Percentiles rank a stretch among this genome's conserved stretches.
These are phyloP conservation scores for Petrophora chlorosata DNA, from an alignment of 2,888 invertebrate species.

Conservation along the genomic window DNA sequence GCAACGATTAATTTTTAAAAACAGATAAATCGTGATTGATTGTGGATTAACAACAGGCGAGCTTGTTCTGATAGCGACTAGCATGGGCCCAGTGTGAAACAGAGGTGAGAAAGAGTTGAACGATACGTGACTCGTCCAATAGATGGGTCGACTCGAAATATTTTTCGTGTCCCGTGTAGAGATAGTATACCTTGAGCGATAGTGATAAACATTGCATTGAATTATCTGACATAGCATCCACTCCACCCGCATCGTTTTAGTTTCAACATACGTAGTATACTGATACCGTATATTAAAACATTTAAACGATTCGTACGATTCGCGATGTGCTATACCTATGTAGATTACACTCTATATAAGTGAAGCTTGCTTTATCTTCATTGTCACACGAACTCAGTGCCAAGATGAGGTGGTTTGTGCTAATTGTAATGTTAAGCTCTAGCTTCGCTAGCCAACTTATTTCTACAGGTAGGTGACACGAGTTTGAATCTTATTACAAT, in stretches of 20 bases:
- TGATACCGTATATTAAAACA: constrained; percentile 37
- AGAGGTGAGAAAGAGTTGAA: not conserved
- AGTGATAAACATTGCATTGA: constrained; percentile 25
- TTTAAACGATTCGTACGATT: constrained; percentile 43
- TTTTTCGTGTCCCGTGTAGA: constrained; percentile 3
- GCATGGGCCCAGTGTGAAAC: constrained; percentile 7
- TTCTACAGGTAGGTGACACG: constrained; percentile 54
- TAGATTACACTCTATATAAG: constrained; percentile 48
- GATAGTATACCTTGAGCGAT: constrained; percentile 10
- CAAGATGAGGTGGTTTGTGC: constrained; percentile 61
- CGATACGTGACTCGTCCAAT: constrained; percentile 1
- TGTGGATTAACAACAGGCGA: constrained; percentile 32
- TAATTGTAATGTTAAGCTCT: constrained; percentile 49
- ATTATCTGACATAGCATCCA: constrained; percentile 26
- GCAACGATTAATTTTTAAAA: constrained; percentile 2
- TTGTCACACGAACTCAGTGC: constrained; percentile 25
- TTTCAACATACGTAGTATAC: constrained; percentile 26
- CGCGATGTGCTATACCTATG: too few relatives aligned
- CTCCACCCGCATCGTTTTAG: constrained; percentile 40
- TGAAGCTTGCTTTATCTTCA: constrained; percentile 41
- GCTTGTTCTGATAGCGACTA: constrained; percentile 11
- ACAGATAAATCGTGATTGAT: constrained; percentile 36
- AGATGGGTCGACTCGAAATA: not conserved
- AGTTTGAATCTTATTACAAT: not conserved
- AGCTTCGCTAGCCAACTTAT: constrained; percentile 52